Evolutionary conservation across 2,797 vertebrate genomes (phyloP).

Genomic region (Bufotes viridis): DNA sequence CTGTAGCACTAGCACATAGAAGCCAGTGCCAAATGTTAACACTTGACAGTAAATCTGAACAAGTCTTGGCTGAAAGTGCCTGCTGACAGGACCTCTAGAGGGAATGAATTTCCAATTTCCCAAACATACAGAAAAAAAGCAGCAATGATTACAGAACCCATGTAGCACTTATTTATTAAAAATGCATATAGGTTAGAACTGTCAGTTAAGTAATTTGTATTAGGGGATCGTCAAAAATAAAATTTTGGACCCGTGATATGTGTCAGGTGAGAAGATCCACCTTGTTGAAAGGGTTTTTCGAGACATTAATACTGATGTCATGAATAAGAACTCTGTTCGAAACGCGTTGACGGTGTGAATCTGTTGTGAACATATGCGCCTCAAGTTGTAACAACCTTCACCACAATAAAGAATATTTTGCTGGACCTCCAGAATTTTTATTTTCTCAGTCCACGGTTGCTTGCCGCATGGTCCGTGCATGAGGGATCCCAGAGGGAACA

Average conservation of each 20-base stretch:
- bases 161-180: neutral
- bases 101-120: neutral
- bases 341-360: too few relatives aligned
- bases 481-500: too few relatives aligned
- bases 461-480: too few relatives aligned
- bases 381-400: too few relatives aligned
- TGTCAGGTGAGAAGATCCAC: constrained; percentile 4
- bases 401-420: too few relatives aligned
- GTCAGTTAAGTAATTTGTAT: neutral
- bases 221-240: neutral
- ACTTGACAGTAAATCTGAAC: constrained; percentile 11
- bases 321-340: too few relatives aligned
- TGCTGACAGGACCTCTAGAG: neutral
- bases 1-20: neutral
- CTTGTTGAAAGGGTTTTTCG: neutral
- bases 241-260: neutral
- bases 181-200: neutral
- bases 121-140: neutral
- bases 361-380: too few relatives aligned
- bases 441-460: too few relatives aligned
- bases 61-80: neutral
- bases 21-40: neutral
- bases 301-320: too few relatives aligned
- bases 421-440: too few relatives aligned
- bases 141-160: neutral